Conservation (phyloP, 2,797 vertebrate species). For the Anabas testudineus region DNA sequence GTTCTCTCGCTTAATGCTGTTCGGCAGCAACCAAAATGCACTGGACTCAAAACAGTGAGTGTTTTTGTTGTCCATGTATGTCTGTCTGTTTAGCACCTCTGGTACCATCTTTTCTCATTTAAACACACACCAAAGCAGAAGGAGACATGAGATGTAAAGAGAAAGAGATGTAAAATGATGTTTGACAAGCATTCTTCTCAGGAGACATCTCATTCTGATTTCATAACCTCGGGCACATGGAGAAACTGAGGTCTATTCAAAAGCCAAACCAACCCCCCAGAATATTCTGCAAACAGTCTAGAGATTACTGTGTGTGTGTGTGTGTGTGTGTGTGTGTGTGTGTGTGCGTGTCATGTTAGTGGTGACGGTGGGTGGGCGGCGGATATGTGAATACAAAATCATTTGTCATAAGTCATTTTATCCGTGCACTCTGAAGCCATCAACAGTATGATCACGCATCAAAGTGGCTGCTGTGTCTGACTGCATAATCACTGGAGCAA, state of each 20-base stretch:
- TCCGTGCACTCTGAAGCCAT: constrained; percentile 65
- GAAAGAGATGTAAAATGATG: constrained; percentile 54
- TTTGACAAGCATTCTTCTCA: constrained; percentile 69
- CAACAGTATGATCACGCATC: constrained; percentile 77
- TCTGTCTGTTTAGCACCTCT: constrained; percentile 31
- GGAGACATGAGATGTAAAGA: constrained; percentile 5
- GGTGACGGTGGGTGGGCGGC: constrained; percentile 46
- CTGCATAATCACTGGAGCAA: constrained; percentile 79
- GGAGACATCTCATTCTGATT: constrained; percentile 60
- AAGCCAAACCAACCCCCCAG: constrained; percentile 45
- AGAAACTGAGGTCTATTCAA: constrained; percentile 48
- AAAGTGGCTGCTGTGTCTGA: constrained; percentile 78
- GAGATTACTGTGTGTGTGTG: constrained; percentile 47
- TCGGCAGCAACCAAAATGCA: constrained; percentile 25
- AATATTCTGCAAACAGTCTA: constrained; percentile 64
- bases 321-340: constrained; percentile 6
- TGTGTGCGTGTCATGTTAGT: constrained; percentile 23
- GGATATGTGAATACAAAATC: constrained; percentile 71
- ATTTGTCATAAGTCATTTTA: constrained; percentile 55
- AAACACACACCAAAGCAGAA: constrained; percentile 28
- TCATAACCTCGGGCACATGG: constrained; percentile 55
- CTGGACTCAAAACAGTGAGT: neutral
- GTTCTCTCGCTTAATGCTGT: constrained; percentile 24
- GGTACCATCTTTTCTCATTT: constrained; percentile 16
- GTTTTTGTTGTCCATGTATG: neutral